These are phyloP conservation scores for Erebia epiphron DNA, from an alignment of 2,888 invertebrate species.

Conservation along the genomic window DNA sequence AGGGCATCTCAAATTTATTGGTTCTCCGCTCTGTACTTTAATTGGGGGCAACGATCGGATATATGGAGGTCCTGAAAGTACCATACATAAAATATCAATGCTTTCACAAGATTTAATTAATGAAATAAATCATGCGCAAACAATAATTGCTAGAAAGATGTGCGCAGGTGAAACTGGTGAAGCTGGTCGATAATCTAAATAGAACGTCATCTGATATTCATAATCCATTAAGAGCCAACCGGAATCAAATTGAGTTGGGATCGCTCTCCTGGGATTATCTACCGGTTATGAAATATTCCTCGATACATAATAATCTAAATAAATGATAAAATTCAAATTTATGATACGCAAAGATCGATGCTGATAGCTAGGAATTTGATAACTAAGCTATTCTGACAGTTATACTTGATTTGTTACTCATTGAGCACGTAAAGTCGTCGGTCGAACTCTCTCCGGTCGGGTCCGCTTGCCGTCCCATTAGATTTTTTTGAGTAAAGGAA, in stretches of 20 bases:
- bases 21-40: constrained; percentile 90
- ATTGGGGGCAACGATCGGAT: constrained; percentile 88
- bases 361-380: not conserved
- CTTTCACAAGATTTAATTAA: not conserved
- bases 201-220: not conserved
- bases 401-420: too few species aligned
- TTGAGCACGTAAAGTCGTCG: too few species aligned
- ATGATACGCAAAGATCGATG: not conserved
- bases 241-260: constrained; percentile 7
- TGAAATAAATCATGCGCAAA: not conserved
- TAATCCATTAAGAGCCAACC: constrained; percentile 4
- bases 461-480: too few species aligned
- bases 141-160: not conserved
- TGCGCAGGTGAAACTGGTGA: too few species aligned
- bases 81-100: not conserved
- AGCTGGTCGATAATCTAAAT: not conserved
- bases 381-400: not conserved
- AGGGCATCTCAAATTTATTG: constrained; percentile 90
- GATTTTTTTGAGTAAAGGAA: too few species aligned
- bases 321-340: not conserved
- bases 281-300: not conserved
- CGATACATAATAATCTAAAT: not conserved
- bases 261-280: not conserved
- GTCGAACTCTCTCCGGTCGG: too few species aligned
- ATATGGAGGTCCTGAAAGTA: constrained; percentile 87